Conservation (phyloP, 2,113 vertebrate species). For the Platysteira castanea region DNA sequence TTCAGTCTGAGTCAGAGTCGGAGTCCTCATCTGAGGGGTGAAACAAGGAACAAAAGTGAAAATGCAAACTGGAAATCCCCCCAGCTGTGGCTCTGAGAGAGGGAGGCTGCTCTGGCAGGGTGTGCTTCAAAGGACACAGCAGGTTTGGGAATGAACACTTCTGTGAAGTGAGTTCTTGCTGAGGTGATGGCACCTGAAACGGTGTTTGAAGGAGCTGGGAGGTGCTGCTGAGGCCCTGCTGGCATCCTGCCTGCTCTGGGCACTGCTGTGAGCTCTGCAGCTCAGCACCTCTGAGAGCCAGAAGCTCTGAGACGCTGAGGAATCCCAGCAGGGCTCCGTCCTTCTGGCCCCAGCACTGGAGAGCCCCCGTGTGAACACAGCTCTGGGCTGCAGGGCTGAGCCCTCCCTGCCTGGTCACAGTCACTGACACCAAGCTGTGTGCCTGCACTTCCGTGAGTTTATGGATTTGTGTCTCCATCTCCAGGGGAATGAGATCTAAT, state of each 20-base stretch:
- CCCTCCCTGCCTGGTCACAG: not conserved
- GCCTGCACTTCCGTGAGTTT: not conserved
- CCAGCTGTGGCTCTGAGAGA: not conserved
- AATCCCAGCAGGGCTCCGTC: not conserved
- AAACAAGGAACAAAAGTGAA: slow-evolving; percentile 26
- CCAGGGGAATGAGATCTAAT: not conserved
- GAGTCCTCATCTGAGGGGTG: slow-evolving; percentile 78
- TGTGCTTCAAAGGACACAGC: not conserved
- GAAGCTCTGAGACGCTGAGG: not conserved
- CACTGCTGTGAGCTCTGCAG: not conserved
- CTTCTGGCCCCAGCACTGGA: not conserved
- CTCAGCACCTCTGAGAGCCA: not conserved
- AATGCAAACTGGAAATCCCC: not conserved
- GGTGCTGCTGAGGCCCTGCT: not conserved
- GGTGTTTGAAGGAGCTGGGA: not conserved
- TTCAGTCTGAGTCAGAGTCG: slow-evolving; percentile 86
- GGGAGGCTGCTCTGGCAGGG: not conserved
- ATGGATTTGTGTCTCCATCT: not conserved
- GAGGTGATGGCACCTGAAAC: not conserved
- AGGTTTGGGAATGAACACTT: not conserved
- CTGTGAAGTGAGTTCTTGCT: not conserved
- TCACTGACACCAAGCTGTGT: not conserved
- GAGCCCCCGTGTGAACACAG: not conserved
- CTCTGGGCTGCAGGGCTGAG: not conserved
- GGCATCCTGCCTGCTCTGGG: not conserved